Evolutionary conservation across 2,113 vertebrate genomes (phyloP).

Genomic region (Rafetus swinhoei): DNA sequence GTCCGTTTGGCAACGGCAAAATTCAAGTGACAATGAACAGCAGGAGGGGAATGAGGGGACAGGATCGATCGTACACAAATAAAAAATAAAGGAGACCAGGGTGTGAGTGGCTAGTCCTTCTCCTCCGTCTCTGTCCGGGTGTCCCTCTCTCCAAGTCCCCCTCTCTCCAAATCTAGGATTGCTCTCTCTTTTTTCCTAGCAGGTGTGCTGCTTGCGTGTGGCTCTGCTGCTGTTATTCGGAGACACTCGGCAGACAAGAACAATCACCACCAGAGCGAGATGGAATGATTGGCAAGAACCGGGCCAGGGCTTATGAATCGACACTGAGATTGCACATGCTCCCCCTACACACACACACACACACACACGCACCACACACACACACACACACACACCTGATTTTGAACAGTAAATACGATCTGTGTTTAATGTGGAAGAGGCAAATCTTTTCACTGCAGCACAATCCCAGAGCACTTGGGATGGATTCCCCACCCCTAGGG

Average conservation of each 20-base stretch:
- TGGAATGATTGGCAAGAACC: not conserved
- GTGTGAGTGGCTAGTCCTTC: not conserved
- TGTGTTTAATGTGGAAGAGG: not conserved
- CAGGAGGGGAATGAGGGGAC: not conserved
- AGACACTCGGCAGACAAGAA: slow-evolving; percentile 30
- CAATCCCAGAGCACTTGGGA: not conserved
- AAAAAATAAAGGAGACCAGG: not conserved
- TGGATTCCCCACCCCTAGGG: not conserved
- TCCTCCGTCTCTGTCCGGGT: not conserved
- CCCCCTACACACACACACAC: not conserved
- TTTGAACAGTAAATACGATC: not conserved
- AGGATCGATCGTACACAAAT: not conserved
- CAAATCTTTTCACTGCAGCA: not conserved
- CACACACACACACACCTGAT: not conserved
- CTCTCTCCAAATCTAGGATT: not conserved
- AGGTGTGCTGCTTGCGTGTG: slow-evolving; percentile 28
- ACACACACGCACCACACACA: too few species aligned
- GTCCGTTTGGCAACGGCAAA: slow-evolving; percentile 31
- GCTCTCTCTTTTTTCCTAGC: not conserved
- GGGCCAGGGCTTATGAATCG: not conserved
- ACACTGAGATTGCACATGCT: not conserved
- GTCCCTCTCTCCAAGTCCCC: not conserved
- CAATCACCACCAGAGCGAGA: slow-evolving; percentile 32
- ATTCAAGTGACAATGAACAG: not conserved
- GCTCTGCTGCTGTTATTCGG: not conserved